Evolutionary conservation across 2,113 vertebrate genomes (phyloP).

Genomic region (Pseudolaguvia tuberculata): DNA sequence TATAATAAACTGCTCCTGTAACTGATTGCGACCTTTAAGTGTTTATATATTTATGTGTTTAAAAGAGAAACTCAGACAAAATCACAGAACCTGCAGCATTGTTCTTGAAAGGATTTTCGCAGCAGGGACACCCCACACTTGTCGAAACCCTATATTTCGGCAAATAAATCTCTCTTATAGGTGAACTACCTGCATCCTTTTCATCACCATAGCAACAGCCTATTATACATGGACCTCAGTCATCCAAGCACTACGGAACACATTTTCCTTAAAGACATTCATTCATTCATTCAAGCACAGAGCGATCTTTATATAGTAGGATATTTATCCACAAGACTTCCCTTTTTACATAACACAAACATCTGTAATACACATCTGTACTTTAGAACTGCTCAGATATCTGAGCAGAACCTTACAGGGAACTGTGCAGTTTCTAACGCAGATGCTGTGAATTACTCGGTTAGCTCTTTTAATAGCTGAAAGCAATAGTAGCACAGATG

Average conservation of each 20-base stretch:
- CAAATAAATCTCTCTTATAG: constrained; percentile 55
- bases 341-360: not conserved
- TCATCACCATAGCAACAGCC: constrained; percentile 68
- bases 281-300: constrained; percentile 25
- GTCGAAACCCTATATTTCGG: constrained; percentile 45
- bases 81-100: not conserved
- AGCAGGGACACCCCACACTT: constrained; percentile 2
- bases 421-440: not conserved
- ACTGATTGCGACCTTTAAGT: not conserved
- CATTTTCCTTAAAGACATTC: constrained; percentile 26
- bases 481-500: constrained; percentile 2
- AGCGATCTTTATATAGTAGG: not conserved
- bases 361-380: not conserved
- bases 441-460: not conserved
- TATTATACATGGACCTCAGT: constrained; percentile 59
- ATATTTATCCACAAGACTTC: not conserved
- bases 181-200: constrained; percentile 62
- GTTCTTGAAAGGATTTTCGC: not conserved
- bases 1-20: not conserved
- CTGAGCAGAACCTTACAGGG: not conserved
- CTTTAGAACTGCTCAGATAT: not conserved
- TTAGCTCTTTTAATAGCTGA: not conserved
- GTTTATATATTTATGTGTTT: too few relatives aligned
- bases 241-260: constrained; percentile 38
- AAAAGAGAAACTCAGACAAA: too few relatives aligned